These are phyloP conservation scores for Bettongia penicillata DNA, from an alignment of 2,113 vertebrate species.

Conservation along the genomic window DNA sequence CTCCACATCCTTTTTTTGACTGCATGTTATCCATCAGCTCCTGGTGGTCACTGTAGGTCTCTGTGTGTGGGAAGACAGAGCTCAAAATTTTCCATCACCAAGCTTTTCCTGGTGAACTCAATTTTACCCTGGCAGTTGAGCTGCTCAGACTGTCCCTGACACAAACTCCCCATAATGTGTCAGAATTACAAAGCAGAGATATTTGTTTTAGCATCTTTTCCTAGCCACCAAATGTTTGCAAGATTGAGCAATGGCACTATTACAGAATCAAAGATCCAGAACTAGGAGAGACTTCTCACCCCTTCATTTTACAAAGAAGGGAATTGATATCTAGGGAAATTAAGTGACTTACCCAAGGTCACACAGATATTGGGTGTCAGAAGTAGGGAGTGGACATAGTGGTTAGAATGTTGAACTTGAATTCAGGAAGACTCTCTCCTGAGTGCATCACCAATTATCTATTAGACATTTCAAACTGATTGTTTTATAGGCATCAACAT, in stretches of 20 bases:
- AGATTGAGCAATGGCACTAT: background rate
- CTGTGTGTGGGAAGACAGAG: constrained; percentile 1
- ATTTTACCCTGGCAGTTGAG: background rate
- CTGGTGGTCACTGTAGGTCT: background rate
- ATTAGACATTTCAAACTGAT: background rate
- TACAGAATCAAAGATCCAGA: background rate
- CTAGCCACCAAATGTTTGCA: background rate
- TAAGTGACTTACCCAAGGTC: background rate
- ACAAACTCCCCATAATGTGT: background rate
- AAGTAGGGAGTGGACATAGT: background rate
- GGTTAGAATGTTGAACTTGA: background rate
- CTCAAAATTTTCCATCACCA: background rate
- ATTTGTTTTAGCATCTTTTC: background rate
- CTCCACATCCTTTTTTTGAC: background rate
- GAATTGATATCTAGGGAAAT: background rate
- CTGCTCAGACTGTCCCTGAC: background rate
- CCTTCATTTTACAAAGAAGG: background rate
- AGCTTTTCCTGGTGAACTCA: background rate
- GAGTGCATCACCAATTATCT: background rate
- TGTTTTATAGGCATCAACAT: background rate
- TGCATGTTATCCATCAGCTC: background rate
- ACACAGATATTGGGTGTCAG: background rate
- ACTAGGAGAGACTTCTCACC: background rate
- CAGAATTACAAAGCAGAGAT: background rate
- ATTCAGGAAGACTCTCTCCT: background rate